Evolutionary conservation across 2,113 vertebrate genomes (phyloP).

Genomic region (Eurystomus gularis): DNA sequence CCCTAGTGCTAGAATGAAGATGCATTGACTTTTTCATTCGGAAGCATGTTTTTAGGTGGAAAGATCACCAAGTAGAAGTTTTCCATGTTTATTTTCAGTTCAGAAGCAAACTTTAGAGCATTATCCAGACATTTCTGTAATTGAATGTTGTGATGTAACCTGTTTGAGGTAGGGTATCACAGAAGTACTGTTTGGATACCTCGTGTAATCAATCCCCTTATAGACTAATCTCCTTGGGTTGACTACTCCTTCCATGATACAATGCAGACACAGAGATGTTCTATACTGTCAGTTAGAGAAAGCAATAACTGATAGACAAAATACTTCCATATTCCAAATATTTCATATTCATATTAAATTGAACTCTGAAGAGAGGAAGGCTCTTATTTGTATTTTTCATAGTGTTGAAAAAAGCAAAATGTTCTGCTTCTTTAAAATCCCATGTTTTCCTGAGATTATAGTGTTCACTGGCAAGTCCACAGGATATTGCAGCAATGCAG

Average conservation of each 20-base stretch:
- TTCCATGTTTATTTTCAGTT: neutral
- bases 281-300: neutral
- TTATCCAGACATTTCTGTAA: neutral
- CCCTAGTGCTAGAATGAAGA: neutral
- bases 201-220: neutral
- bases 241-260: neutral
- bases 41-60: neutral
- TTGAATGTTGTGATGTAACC: neutral
- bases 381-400: neutral
- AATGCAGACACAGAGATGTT: neutral
- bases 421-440: neutral
- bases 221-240: neutral
- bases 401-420: neutral
- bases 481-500: neutral
- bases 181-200: accelerated
- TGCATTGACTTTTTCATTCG: neutral
- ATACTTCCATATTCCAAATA: neutral
- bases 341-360: neutral
- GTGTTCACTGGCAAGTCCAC: neutral
- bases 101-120: neutral
- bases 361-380: neutral
- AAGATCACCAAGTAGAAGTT: neutral
- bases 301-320: neutral
- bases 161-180: neutral
- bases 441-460: too few species aligned